Percentiles rank a stretch among this genome's conserved stretches.
Conservation (phyloP, 2,113 vertebrate genomes). For the Archilochus colubris region DNA sequence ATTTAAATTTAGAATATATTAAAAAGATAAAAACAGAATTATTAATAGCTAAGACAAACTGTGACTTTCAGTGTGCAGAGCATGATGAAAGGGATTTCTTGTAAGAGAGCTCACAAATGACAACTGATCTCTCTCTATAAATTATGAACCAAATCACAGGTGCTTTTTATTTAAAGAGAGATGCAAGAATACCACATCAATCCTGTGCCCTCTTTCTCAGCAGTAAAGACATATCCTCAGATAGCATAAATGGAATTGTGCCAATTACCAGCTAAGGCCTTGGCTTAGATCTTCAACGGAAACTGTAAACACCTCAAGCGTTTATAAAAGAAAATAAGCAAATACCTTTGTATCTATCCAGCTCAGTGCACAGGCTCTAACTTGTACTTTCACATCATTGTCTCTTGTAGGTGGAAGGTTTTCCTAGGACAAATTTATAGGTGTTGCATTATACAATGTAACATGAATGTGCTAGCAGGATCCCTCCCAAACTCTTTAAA, state of each 20-base stretch:
- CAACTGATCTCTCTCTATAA: not conserved
- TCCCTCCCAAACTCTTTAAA: not conserved
- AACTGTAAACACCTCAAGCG: not conserved
- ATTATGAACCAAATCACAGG: not conserved
- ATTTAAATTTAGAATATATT: not conserved
- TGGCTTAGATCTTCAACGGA: not conserved
- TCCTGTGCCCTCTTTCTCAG: not conserved
- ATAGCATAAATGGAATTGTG: not conserved
- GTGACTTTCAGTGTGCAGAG: not conserved
- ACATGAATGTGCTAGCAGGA: not conserved
- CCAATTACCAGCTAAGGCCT: not conserved
- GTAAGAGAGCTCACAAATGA: not conserved
- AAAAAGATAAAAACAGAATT: not conserved
- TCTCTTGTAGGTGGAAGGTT: conserved; percentile 70
- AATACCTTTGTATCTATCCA: conserved; percentile 88
- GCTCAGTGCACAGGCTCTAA: conserved; percentile 93
- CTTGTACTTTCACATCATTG: conserved; percentile 88
- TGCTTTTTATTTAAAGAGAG: not conserved
- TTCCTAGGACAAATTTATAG: conserved; percentile 75
- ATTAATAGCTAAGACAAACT: not conserved
- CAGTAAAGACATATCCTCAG: not conserved
- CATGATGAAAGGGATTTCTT: conserved; percentile 4
- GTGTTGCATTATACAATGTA: not conserved
- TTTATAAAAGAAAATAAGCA: not conserved
- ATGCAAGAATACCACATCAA: not conserved